phyloP scores from a whole-genome alignment of 2,888 invertebrate genomes.

The Ennomos fuscantarius region DNA sequence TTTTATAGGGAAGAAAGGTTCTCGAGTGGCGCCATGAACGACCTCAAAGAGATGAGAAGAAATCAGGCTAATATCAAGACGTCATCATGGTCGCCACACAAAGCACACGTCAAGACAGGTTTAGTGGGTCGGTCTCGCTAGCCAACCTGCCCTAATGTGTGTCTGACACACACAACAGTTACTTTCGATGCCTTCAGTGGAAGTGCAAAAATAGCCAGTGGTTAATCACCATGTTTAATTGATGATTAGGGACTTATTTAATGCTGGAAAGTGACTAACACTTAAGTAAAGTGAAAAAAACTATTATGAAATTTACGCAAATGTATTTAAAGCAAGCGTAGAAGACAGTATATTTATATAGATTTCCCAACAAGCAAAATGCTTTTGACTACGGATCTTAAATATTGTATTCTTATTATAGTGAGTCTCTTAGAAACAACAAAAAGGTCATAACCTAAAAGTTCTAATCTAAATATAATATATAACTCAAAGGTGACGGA shows the following conservation, averaged over 20 bases:
- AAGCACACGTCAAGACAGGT: conserved; percentile 62
- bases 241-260: conserved; percentile 22
- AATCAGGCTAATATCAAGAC: background rate
- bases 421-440: no score
- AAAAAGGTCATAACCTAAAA: no score
- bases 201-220: conserved; percentile 33
- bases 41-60: background rate
- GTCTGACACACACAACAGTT: conserved; percentile 39
- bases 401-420: no score
- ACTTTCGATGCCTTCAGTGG: conserved; percentile 39
- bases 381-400: no score
- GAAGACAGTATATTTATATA: no score
- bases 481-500: no score
- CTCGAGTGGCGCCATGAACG: background rate
- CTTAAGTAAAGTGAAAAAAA: background rate
- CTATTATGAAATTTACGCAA: conserved; percentile 3
- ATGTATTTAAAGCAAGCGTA: background rate
- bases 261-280: conserved; percentile 1
- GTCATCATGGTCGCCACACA: conserved; percentile 49
- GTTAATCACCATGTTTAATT: conserved; percentile 22
- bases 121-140: conserved; percentile 59
- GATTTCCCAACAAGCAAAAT: no score
- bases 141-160: conserved; percentile 62
- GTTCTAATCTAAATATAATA: no score
- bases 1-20: no score